Evolutionary conservation across 2,797 vertebrate genomes (phyloP), one percentile per base, ranked within the genome.

Genomic region (Pseudomugil gertrudae): DNA sequence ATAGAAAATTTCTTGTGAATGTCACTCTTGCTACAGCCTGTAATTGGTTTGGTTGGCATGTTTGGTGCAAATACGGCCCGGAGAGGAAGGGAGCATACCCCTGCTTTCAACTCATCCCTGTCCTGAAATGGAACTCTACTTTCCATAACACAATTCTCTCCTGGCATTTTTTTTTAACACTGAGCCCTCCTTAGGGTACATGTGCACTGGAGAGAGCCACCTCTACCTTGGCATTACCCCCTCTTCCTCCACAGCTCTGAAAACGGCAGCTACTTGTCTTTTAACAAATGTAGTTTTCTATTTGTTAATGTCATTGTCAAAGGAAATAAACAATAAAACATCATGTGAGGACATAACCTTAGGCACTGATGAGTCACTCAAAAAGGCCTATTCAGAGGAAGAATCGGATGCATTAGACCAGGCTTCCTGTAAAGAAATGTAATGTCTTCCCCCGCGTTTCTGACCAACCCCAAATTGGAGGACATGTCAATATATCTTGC

Each of bases 361-460:
- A 63, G 67, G 65, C 66, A 64, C 0, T 54, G 54, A 76, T 80
- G 80, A 90, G 74, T 83, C 72, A 79, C 66, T 84, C 56, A 50
- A 36, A 30, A 80, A 27, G 14, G 55, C 50, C 64, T 74, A 55
- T 85, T 85, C 72, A 58, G 67, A 73, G 54, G 60, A 54, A 57
- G 70, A 84, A 85, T 79, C 27, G 9, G 79, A 81, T 57, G 85
- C 79, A 89, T 91, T 86, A 86, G 74, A 50, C 17, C 32, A 23
- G 51, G 69, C 76, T 91, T 92, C 90, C 87, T 89, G 86, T 90
- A 83, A 90, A 91, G 83, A 92, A 89, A 92, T 92, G 78, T 76
- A 86, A 83, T 68, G 69, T 81, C 84, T 78, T 64, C 79, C 81
- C 81, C 72, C 80, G 57, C 76, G 54, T 80, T 87, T 80, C 83